phyloP scores from a whole-genome alignment of 2,888 invertebrate species.

The Plusia festucae region DNA sequence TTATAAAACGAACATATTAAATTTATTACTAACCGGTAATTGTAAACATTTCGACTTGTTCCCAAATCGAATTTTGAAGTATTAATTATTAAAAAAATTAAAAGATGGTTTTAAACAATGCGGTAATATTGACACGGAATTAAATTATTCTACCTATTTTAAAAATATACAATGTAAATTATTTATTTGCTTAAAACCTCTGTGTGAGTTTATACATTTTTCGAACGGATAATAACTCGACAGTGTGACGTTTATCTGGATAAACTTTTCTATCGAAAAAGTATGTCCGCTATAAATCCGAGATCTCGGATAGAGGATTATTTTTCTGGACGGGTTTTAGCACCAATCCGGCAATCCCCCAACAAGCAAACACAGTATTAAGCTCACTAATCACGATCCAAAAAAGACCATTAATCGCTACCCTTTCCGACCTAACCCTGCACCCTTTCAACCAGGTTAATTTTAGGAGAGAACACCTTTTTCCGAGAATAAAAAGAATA shows the following conservation, averaged over 20 bases:
- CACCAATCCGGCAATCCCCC: not conserved
- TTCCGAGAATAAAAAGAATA: constrained; percentile 28
- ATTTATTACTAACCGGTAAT: constrained; percentile 9
- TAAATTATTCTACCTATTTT: too few species aligned
- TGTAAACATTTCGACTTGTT: not conserved
- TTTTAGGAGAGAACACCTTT: constrained; percentile 18
- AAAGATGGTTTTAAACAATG: too few species aligned
- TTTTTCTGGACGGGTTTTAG: not conserved
- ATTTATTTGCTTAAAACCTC: not conserved
- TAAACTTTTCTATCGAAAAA: not conserved
- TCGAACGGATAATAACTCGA: not conserved
- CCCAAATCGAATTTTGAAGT: not conserved
- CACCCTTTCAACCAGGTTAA: constrained; percentile 15
- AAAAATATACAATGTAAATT: not conserved
- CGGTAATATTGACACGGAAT: too few species aligned
- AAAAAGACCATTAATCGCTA: constrained; percentile 23
- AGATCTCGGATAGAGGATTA: not conserved
- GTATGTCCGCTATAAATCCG: not conserved
- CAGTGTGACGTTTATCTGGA: not conserved
- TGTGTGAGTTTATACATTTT: not conserved
- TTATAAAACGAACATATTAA: constrained; percentile 35
- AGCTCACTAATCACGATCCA: constrained; percentile 17
- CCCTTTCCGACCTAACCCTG: constrained; percentile 8
- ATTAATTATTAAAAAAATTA: too few species aligned
- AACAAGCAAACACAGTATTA: constrained; percentile 6